Evolutionary conservation across 2,797 vertebrate species (phyloP), one percentile per base, ranked within the genome.

Genomic region (Acrocephalus scirpaceus): DNA sequence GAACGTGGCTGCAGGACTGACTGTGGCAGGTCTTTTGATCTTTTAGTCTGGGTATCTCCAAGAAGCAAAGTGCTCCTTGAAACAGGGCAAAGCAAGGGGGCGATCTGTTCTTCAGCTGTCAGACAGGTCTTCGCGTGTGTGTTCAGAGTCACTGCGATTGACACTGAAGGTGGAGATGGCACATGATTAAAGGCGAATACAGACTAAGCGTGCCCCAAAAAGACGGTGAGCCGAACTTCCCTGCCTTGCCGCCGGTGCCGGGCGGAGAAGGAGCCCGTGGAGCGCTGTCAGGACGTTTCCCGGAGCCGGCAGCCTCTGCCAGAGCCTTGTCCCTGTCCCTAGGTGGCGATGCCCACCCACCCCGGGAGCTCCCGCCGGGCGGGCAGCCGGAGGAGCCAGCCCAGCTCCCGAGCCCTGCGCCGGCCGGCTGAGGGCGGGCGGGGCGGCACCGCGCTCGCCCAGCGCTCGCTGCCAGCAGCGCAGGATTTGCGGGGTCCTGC

Each of bases 211-310:
- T 23, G 16, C 5, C 7, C 7, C 50, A 4, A 29, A 65, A 17
- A 16, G 69, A 34, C 45, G 19, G 5, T 26, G 67, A 64, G 29
- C 21, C 34, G 29, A 25, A 16, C 13, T 54, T 70, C 30, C 19
- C 14, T 7, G 34, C 26, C 10, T 18, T 65, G 44, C 57, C 13
- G 36, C 21, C 36, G 26, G 5, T 45, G 70, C 42, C 47, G 30
- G 45, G 42, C 3, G 3, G 17, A 27, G 72, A 3, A 47, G 27
- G 17, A 27, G 44, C 0, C 12, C 23, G 1, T 2, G 45, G 19
- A 38, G 42, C 4, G 6, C 45, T 10, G n/a, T 10, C 32, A 3
- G 64, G 29, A n/a, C 7, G 6, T 1, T 30, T 62, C 56, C 48
- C 47, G 19, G 38, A 29, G 60, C 23, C 19, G 19, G 10, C 58